Percentiles rank a stretch among this genome's conserved stretches.
Conservation (phyloP, 2,113 vertebrate species). For the Varanus salvator region DNA sequence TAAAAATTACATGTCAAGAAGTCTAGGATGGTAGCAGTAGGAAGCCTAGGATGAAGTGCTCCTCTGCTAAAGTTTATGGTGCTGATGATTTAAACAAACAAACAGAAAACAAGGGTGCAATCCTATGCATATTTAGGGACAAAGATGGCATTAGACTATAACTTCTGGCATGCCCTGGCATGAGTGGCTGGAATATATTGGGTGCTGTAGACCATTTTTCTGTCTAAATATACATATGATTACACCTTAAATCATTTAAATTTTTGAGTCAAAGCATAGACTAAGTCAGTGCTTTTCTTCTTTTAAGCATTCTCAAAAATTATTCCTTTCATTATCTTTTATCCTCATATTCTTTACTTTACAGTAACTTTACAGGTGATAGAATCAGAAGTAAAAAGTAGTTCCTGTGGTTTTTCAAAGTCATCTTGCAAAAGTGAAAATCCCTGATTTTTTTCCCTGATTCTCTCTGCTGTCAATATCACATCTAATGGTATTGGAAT, state of each 20-base stretch:
- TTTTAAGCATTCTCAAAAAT: constrained; percentile 27
- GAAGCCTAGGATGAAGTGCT: constrained; percentile 30
- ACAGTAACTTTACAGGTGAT: background rate
- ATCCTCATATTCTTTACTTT: no score
- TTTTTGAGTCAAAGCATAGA: background rate
- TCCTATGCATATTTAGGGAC: no score
- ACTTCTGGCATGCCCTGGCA: no score
- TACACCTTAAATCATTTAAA: background rate
- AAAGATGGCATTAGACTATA: no score
- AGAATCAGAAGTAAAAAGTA: background rate
- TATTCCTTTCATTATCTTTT: constrained; percentile 17
- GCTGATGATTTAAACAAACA: background rate
- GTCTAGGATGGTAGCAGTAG: background rate
- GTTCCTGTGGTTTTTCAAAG: background rate
- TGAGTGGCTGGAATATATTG: no score
- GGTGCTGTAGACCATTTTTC: no score
- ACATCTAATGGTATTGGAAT: background rate
- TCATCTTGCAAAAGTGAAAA: background rate
- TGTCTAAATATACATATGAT: no score
- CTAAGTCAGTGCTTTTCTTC: background rate
- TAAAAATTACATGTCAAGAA: constrained; percentile 9
- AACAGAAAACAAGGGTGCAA: no score
- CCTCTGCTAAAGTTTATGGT: background rate
- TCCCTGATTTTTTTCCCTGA: background rate
- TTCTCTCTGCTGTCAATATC: no score